Evolutionary conservation across 2,113 vertebrate species (phyloP).

Genomic region (Burhinus bistriatus): DNA sequence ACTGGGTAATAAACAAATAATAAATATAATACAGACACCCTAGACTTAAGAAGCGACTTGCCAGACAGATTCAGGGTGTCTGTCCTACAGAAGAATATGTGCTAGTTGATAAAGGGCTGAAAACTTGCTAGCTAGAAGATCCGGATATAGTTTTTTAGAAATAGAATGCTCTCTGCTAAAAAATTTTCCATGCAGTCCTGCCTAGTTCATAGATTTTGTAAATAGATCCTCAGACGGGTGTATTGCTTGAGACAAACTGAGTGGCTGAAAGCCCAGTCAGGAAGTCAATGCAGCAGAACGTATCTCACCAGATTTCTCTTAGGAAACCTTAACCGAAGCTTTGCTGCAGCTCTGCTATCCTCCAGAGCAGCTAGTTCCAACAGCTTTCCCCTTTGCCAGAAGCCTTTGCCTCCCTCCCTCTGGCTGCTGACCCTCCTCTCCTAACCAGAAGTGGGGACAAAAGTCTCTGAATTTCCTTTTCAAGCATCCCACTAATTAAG

Average conservation of each 20-base stretch:
- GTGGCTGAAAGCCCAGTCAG: neutral
- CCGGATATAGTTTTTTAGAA: neutral
- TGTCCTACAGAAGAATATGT: neutral
- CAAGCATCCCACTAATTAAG: neutral
- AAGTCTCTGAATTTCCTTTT: neutral
- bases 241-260: neutral
- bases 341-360: neutral
- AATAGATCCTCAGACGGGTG: neutral
- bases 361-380: neutral
- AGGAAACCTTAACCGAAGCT: neutral
- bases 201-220: neutral
- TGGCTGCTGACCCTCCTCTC: neutral
- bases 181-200: neutral
- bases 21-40: neutral
- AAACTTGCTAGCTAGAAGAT: neutral
- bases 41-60: neutral
- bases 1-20: neutral
- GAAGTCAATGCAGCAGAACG: neutral
- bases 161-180: neutral
- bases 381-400: neutral
- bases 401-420: neutral
- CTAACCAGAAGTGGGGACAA: neutral
- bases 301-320: neutral
- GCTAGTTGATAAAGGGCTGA: neutral
- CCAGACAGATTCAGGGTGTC: neutral